Percentiles rank a stretch among this genome's conserved stretches.
Evolutionary conservation across 35 echinoderm and acorn worm genomes (phyloP).

Genomic region (Holothuria glaberrima): DNA sequence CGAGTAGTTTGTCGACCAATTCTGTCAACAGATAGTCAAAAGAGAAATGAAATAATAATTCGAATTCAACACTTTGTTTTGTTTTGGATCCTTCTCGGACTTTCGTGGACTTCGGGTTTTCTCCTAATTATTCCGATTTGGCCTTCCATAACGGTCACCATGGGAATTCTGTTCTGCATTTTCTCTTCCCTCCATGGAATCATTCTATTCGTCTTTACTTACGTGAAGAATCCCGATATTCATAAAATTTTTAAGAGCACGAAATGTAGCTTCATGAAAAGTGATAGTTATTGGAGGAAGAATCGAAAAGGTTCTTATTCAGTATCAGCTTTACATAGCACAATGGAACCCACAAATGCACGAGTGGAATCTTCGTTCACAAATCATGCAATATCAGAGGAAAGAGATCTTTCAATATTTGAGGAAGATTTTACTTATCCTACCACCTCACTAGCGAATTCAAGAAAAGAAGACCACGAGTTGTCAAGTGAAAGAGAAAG

Average conservation of each 20-base stretch:
- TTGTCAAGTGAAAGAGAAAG: no score
- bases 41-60: background rate
- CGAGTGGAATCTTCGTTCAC: no score
- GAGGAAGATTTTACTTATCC: no score
- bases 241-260: background rate
- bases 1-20: constrained; percentile 2
- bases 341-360: no score
- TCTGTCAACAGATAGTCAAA: background rate
- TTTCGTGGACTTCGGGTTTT: constrained; percentile 10
- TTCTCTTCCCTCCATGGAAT: constrained; percentile 1
- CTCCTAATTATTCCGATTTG: background rate
- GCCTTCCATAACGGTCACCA: background rate
- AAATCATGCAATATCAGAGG: no score
- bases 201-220: background rate
- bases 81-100: constrained; percentile 10
- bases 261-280: no score
- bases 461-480: no score
- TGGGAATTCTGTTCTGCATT: constrained; percentile 27
- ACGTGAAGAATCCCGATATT: background rate
- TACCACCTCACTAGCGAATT: no score
- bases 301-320: no score
- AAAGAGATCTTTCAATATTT: no score
- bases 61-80: constrained; percentile 8
- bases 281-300: no score
- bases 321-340: no score